These are phyloP conservation scores for Melipona beecheii DNA, from an alignment of 2,888 invertebrate genomes.

Conservation along the genomic window DNA sequence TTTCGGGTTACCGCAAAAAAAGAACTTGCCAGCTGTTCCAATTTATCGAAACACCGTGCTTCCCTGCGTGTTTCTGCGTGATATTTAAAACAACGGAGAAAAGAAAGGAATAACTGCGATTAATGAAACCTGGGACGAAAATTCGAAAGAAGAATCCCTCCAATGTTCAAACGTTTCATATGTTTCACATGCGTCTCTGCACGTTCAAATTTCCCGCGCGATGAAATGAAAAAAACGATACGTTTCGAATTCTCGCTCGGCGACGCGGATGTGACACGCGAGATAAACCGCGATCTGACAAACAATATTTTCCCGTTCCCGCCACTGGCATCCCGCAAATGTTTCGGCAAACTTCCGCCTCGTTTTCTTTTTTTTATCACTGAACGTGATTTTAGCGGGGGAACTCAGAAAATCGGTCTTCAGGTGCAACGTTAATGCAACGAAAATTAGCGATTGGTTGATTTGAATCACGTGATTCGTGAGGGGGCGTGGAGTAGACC, in stretches of 20 bases:
- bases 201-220: background rate
- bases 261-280: background rate
- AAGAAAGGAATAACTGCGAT: too few relatives aligned
- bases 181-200: background rate
- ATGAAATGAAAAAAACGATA: background rate
- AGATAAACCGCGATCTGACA: conserved; percentile 12
- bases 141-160: too few relatives aligned
- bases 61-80: too few relatives aligned
- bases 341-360: background rate
- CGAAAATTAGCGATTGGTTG: too few relatives aligned
- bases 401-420: too few relatives aligned
- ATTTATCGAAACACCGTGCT: background rate
- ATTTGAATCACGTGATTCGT: too few relatives aligned
- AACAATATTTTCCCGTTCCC: background rate
- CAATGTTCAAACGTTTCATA: too few relatives aligned
- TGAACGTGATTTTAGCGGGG: too few relatives aligned
- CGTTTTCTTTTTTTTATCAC: background rate
- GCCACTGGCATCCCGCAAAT: background rate
- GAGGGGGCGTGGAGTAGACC: too few relatives aligned
- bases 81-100: too few relatives aligned
- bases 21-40: background rate
- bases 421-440: too few relatives aligned
- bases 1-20: background rate
- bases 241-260: background rate
- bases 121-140: too few relatives aligned